phyloP scores from a whole-genome alignment of 2,888 invertebrate species.

The Stramonita haemastoma region DNA sequence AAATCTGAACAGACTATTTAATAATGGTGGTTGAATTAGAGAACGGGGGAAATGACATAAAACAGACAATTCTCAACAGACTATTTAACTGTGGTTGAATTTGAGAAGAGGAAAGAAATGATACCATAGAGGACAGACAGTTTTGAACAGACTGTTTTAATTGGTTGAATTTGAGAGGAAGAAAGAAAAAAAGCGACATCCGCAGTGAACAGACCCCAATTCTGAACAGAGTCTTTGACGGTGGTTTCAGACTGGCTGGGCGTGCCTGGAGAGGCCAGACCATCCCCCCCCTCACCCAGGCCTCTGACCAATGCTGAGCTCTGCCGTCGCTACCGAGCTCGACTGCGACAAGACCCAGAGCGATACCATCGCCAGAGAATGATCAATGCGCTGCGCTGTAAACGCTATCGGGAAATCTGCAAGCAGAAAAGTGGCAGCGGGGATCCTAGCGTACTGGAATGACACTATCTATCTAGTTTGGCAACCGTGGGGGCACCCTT shows the following conservation, averaged over 20 bases:
- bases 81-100: too few relatives aligned
- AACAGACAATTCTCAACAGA: too few relatives aligned
- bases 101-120: too few relatives aligned
- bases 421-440: not conserved
- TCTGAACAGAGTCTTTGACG: not conserved
- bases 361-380: conserved; percentile 23
- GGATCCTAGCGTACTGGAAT: not conserved
- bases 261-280: not conserved
- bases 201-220: not conserved
- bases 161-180: not conserved
- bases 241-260: not conserved
- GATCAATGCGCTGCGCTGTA: not conserved
- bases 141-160: too few relatives aligned
- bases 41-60: too few relatives aligned
- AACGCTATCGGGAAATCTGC: conserved; percentile 22
- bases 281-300: not conserved
- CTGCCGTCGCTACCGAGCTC: not conserved
- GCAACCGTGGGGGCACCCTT: too few relatives aligned
- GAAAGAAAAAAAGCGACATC: not conserved
- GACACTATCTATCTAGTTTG: too few relatives aligned
- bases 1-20: too few relatives aligned
- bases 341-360: conserved; percentile 21
- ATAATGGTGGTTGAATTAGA: too few relatives aligned
- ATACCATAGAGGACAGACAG: too few relatives aligned
- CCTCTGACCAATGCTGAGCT: conserved; percentile 24